Evolutionary conservation across 2,797 vertebrate species (phyloP), one percentile per base, ranked within the genome.

Genomic region (Phalanger gymnotis): DNA sequence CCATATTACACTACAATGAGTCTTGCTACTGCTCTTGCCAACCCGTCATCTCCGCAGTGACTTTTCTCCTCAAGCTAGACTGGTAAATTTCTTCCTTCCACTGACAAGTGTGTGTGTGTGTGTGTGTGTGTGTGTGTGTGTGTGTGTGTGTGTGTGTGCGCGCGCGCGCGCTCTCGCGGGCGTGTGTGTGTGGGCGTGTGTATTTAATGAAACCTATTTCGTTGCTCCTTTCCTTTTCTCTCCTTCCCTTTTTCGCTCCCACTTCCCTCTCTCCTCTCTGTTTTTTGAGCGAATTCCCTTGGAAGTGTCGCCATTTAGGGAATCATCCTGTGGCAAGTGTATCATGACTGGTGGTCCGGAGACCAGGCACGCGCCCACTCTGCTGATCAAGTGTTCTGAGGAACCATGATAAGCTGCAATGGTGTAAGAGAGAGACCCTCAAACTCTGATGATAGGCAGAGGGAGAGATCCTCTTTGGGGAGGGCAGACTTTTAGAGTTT

Each of bases 361-460:
- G 92, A 73, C 27, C 47, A 81, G 3, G 56, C 55, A 81, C 90
- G 94, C 93, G 92, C 94, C 96, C 97, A 61, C 31, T 55, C 94
- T 97, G 54, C 96, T 93, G 94, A 93, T 91, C 93, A 90, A 53
- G 90, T 97, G 94, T 97, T 97, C 92, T 96, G 97, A 95, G 95
- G 98, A 97, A 97, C 95, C 97, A 22, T 34, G 96, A 55, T 34
- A 7, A 92, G 96, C 97, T 98, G 98, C 98, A 96, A 95, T 97
- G 97, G 54, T 93, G 93, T 92, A 81, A 97, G 94, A 94, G 95
- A 97, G 93, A 94, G 95, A 96, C 94, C 97, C 93, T 94, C 93
- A 73, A 98, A 98, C 98, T 98, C 98, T 93, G 61, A 56, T 2
- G 90, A 92, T 87, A 97, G 94, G 91, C 55, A 51, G 56, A 96